Evolutionary conservation across 2,113 vertebrate genomes (phyloP), one percentile per base, ranked within the genome.

Genomic region (Phasianus colchicus): DNA sequence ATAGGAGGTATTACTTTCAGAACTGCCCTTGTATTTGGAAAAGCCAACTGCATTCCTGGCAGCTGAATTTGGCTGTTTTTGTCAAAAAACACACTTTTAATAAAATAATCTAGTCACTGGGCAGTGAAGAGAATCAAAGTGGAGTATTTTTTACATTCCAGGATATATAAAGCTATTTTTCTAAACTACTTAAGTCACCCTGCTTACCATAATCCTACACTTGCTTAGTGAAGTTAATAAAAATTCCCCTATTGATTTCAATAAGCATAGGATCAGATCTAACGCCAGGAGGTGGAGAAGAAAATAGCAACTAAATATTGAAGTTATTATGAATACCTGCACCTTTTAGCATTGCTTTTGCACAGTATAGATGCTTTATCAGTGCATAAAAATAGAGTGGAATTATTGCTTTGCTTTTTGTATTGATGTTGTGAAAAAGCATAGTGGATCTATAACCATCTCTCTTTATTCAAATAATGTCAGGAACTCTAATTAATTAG

Each of bases 241-340:
- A 92, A 83, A 83, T 34, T 22, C 6, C 92, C 11, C 17, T 89
- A 88, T 77, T 94, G 89, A 92, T 94, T 96, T 93, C 55, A 87
- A 66, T 29, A 79, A 85, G 10, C 38, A 80, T n/a, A 13, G 78
- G 71, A 93, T 85, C 45, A 91, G 20, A 80, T 82, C 36, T 40
- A 86, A 45, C 40, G 48, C n/a, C 17, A 82, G 67, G n/a, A 89
- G n/a, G 18, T 29, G 52, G 19, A 84, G 90, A 61, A 83, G 65
- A 85, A 74, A 74, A 48, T 58, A 85, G 55, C 25, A 73, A 25
- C 45, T 87, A 64, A 70, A 76, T 95, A 83, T 55, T 89, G 42
- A 89, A 91, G 80, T 47, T 7, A 40, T 76, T 42, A 85, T 89
- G 21, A 85, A 91, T 73, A 79, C 4, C 20, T 89, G 34, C 47